Evolutionary conservation across 2,113 vertebrate species (phyloP).

Genomic region (Monopterus albus): DNA sequence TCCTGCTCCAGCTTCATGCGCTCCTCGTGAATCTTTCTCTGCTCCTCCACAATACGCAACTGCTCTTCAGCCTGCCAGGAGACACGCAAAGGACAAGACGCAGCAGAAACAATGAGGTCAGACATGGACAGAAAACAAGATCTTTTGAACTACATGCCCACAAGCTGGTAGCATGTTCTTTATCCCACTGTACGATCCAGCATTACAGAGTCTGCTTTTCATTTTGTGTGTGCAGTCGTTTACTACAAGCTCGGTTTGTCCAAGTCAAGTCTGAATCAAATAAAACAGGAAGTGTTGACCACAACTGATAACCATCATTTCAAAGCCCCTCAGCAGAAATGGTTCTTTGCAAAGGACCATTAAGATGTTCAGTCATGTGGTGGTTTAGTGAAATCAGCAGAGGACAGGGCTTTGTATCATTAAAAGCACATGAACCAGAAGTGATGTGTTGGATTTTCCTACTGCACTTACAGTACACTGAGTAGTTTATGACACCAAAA

Average conservation of each 20-base stretch:
- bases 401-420: slow-evolving; percentile 1
- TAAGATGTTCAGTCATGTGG: background rate
- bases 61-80: slow-evolving; percentile 94
- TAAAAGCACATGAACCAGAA: background rate
- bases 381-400: background rate
- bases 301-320: slow-evolving; percentile 43
- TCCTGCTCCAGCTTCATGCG: slow-evolving; percentile 99
- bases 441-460: background rate
- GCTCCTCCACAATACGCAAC: slow-evolving; percentile 99
- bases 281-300: too few species aligned
- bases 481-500: too few species aligned
- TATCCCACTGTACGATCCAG: background rate
- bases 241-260: background rate
- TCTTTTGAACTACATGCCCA: background rate
- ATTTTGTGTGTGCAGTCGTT: background rate
- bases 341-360: slow-evolving; percentile 6
- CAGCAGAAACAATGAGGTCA: slow-evolving; percentile 8
- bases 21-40: slow-evolving; percentile 99
- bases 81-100: background rate
- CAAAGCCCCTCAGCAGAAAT: slow-evolving; percentile 12
- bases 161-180: background rate
- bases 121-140: background rate
- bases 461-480: too few species aligned
- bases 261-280: slow-evolving; percentile 28
- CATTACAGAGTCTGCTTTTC: background rate